Percentiles rank a stretch among this genome's conserved stretches.
phyloP scores from a whole-genome alignment of 1,140 invertebrate species.

The Dendroctonus valens region DNA sequence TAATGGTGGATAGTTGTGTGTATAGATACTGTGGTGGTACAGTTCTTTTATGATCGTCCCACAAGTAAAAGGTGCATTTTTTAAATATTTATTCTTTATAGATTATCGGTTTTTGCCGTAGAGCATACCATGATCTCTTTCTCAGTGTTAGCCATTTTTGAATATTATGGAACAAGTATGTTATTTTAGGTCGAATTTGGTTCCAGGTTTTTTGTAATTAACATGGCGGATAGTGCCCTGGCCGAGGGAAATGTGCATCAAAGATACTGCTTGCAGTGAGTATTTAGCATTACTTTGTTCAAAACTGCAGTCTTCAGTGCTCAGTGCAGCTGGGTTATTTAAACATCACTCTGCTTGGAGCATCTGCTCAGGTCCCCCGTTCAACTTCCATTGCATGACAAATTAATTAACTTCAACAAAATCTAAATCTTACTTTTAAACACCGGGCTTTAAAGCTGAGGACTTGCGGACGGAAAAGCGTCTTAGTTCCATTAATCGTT shows the following conservation, averaged over 20 bases:
- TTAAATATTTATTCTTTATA: too few relatives aligned
- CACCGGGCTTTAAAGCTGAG: background rate
- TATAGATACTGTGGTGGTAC: too few relatives aligned
- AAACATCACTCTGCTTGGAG: background rate
- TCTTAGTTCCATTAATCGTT: slow-evolving; percentile 2
- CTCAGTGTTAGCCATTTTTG: too few relatives aligned
- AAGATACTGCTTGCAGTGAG: slow-evolving; percentile 7
- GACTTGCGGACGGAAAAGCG: background rate
- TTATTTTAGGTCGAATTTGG: background rate
- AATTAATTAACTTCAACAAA: background rate
- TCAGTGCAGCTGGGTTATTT: background rate
- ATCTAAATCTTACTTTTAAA: background rate
- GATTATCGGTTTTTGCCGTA: too few relatives aligned
- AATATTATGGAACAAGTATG: background rate
- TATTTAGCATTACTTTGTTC: background rate
- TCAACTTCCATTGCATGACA: background rate
- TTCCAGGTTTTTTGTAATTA: background rate
- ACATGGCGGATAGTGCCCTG: slow-evolving; percentile 3
- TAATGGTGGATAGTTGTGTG: too few relatives aligned
- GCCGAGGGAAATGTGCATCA: background rate
- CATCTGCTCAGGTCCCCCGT: background rate
- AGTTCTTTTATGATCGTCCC: too few relatives aligned
- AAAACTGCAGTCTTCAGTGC: background rate
- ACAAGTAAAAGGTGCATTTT: too few relatives aligned
- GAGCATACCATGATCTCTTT: too few relatives aligned